phyloP scores from a whole-genome alignment of 2,888 invertebrate genomes.

The Drosophila setosimentum region DNA sequence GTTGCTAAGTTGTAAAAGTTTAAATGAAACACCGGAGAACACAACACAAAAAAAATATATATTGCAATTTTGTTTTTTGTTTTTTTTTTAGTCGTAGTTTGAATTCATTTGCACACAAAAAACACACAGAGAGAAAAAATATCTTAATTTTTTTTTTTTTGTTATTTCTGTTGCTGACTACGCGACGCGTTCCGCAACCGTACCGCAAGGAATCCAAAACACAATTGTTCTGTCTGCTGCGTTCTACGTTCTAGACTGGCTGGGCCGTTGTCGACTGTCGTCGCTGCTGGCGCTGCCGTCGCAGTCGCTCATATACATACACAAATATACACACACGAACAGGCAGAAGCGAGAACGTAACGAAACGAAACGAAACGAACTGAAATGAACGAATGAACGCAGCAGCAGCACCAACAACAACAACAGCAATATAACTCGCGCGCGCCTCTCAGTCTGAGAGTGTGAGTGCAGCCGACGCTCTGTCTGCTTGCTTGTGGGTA shows the following conservation, averaged over 20 bases:
- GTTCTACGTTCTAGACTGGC: constrained; percentile 84
- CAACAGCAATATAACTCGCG: constrained; percentile 27
- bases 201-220: constrained; percentile 84
- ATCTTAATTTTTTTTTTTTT: constrained; percentile 27
- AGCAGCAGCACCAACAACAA: constrained; percentile 19
- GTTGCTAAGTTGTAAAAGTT: constrained; percentile 30
- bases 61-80: constrained; percentile 16
- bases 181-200: constrained; percentile 81
- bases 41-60: constrained; percentile 50
- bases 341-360: constrained; percentile 49
- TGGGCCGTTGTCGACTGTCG: constrained; percentile 49
- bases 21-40: constrained; percentile 32
- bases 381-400: constrained; percentile 61
- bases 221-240: constrained; percentile 83
- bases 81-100: constrained; percentile 28
- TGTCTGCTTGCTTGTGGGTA: constrained; percentile 40
- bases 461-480: constrained; percentile 64
- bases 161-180: constrained; percentile 43
- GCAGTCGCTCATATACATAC: constrained; percentile 31
- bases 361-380: constrained; percentile 60
- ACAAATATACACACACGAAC: constrained; percentile 32
- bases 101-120: constrained; percentile 55
- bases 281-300: constrained; percentile 46
- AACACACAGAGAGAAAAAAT: constrained; percentile 45
- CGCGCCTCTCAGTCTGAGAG: constrained; percentile 63